These are phyloP conservation scores for Agonopterix heracliana DNA, from an alignment of 2,888 invertebrate genomes.

Conservation along the genomic window DNA sequence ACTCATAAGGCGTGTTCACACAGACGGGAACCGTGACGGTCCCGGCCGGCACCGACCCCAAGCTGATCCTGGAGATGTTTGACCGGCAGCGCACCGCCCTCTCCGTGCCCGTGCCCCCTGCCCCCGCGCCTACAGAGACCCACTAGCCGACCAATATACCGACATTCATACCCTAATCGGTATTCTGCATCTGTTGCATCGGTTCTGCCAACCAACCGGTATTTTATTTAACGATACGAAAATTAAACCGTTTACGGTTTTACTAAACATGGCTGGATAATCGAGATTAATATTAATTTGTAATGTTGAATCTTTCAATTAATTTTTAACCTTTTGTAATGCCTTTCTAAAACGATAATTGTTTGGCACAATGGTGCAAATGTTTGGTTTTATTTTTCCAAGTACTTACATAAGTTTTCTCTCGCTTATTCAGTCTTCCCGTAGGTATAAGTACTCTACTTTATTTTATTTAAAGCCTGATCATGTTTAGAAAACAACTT, in stretches of 20 bases:
- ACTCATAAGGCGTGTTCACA: constrained; percentile 50
- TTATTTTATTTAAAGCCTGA: no score
- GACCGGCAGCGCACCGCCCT: constrained; percentile 68
- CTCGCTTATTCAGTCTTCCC: no score
- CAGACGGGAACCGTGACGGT: constrained; percentile 75
- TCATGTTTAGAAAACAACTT: no score
- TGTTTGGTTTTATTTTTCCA: no score
- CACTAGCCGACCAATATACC: constrained; percentile 20
- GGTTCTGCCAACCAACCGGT: background rate
- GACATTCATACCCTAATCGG: background rate
- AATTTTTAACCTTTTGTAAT: no score
- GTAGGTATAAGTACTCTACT: no score
- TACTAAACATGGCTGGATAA: background rate
- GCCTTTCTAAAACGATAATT: no score
- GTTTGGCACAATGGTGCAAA: no score
- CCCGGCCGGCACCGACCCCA: constrained; percentile 73
- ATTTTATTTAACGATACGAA: background rate
- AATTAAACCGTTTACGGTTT: no score
- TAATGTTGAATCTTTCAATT: no score
- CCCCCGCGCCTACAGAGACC: constrained; percentile 38
- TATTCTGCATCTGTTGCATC: background rate
- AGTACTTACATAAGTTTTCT: no score
- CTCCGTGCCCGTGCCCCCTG: constrained; percentile 54
- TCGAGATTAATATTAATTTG: background rate
- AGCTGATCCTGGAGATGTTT: constrained; percentile 75